Conservation (phyloP, 2,888 invertebrate species). For the Drosophila nr. medialis region DNA sequence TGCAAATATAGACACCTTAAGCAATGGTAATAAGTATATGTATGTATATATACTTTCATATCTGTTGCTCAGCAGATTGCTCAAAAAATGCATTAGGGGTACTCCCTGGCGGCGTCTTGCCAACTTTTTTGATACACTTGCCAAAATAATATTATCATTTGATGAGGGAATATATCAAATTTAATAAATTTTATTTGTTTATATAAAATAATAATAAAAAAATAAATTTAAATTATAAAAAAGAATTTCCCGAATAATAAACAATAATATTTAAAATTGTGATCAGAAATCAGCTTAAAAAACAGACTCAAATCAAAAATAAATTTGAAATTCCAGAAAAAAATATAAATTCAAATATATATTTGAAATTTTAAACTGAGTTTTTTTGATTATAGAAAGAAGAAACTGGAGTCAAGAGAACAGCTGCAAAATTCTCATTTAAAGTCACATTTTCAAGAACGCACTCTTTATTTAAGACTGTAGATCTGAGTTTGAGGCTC, state of each 20-base stretch:
- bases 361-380: neutral
- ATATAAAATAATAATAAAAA: neutral
- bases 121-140: slow-evolving; percentile 15
- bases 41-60: neutral
- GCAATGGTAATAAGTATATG: slow-evolving; percentile 2
- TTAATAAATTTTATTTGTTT: too few species aligned
- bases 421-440: too few species aligned
- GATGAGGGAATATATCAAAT: neutral
- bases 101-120: slow-evolving; percentile 19
- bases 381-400: neutral
- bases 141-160: neutral
- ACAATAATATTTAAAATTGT: too few species aligned
- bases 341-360: neutral
- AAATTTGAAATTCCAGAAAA: too few species aligned
- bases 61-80: slow-evolving; percentile 70
- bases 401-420: too few species aligned
- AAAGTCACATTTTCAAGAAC: too few species aligned
- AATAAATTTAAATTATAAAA: too few species aligned
- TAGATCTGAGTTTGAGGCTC: too few species aligned
- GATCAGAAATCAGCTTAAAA: too few species aligned
- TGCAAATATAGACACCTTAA: neutral
- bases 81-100: slow-evolving; percentile 49
- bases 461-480: too few species aligned
- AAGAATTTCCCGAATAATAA: too few species aligned
- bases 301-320: too few species aligned